Conservation (phyloP, 2,113 vertebrate genomes). For the Sinosuthora webbiana region DNA sequence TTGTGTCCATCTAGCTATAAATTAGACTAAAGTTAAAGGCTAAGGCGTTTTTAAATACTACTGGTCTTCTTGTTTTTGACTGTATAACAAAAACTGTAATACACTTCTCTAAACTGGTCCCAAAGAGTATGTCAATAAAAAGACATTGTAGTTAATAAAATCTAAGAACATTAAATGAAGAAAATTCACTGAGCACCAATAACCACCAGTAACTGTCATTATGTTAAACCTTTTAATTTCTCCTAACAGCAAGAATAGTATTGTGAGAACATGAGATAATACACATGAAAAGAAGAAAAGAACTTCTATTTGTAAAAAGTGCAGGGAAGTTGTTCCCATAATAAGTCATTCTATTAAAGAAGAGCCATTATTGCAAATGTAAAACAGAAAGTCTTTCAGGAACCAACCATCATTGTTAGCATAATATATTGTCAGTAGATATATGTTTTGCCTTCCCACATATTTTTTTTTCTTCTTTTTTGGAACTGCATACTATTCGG, state of each 20-base stretch:
- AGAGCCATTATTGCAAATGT: conserved; percentile 43
- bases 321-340: conserved; percentile 35
- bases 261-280: conserved; percentile 24
- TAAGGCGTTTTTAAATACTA: conserved; percentile 53
- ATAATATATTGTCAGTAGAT: conserved; percentile 14
- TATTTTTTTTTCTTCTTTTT: background rate
- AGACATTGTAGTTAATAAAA: background rate
- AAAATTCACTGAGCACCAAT: background rate
- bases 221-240: conserved; percentile 23
- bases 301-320: conserved; percentile 51
- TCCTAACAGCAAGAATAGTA: background rate
- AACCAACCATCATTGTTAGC: background rate
- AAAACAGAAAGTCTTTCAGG: conserved; percentile 37
- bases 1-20: conserved; percentile 64
- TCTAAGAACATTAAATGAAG: background rate
- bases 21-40: conserved; percentile 40
- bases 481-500: background rate
- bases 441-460: background rate
- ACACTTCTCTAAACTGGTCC: background rate
- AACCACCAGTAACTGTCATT: background rate
- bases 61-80: conserved; percentile 45
- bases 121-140: background rate
- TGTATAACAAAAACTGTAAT: background rate
- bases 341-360: conserved; percentile 55
- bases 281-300: conserved; percentile 47